Conservation (phyloP, 2,888 invertebrate genomes). For the Pelosia muscerda region DNA sequence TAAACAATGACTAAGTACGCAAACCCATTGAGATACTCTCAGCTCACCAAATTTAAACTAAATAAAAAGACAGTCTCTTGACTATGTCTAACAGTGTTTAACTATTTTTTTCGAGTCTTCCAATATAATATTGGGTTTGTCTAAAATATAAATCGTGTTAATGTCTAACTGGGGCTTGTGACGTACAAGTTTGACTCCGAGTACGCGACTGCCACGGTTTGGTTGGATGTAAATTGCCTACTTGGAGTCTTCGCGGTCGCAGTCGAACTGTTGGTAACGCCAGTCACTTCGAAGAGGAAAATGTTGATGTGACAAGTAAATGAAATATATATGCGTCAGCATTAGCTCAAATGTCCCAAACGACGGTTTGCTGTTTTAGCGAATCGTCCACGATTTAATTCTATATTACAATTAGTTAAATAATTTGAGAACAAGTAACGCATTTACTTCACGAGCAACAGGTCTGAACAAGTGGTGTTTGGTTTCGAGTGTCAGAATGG, state of each 20-base stretch:
- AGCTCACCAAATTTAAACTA: constrained; percentile 11
- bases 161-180: constrained; percentile 25
- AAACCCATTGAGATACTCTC: constrained; percentile 19
- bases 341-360: constrained; percentile 49
- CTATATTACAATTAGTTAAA: constrained; percentile 51
- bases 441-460: constrained; percentile 77
- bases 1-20: not conserved
- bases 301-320: constrained; percentile 65
- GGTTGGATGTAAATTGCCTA: constrained; percentile 17
- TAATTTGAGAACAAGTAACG: constrained; percentile 45
- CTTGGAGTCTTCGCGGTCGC: constrained; percentile 53
- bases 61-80: not conserved
- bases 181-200: constrained; percentile 34
- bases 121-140: constrained; percentile 35
- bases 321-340: constrained; percentile 35
- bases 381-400: constrained; percentile 40
- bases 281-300: constrained; percentile 57
- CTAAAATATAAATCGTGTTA: constrained; percentile 39
- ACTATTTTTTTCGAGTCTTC: constrained; percentile 41
- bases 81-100: constrained; percentile 10
- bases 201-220: constrained; percentile 24
- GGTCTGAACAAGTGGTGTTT: constrained; percentile 68
- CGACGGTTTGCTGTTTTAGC: constrained; percentile 27
- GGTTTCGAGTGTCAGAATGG: constrained; percentile 79
- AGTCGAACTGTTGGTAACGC: constrained; percentile 47